Evolutionary conservation across 2,888 invertebrate genomes (phyloP), one percentile per base, ranked within the genome.

Genomic region (Pristionchus arcanus): DNA sequence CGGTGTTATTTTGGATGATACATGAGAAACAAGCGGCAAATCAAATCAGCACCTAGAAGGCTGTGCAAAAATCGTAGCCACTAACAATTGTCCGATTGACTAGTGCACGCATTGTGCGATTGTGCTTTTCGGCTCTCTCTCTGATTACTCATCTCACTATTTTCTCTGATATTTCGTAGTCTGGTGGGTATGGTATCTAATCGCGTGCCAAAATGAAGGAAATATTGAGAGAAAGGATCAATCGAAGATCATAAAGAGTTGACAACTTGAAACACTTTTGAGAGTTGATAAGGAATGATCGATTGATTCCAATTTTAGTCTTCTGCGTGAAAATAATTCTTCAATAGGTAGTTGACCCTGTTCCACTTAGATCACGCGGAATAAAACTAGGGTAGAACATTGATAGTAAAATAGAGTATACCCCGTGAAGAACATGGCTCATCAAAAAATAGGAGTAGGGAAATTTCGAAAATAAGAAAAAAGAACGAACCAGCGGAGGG

Each of bases 401-500:
- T 55, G 15, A 4, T 11, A 55, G 19, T 21, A 4, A 19, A 19
- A 21, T 1, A 19, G 55, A 13, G 55, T 21, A 16, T 19, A 55
- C 55, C 55, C 55, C 55, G 19, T 55, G 55, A 55, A 19, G 55
- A 11, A 21, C 16, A 3, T 16, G 16, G 16, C 19, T 19, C 13
- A 4, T 19, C 55, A 55, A 2, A 55, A 11, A 25, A 25, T 25
- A 25, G 21, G 25, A 25, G 3, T n/a, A 11, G n/a, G 63, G 63
- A 3, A 21, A 4, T 63, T 63, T 63, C n/a, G 55, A 21, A 55
- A 55, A 55, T 19, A 55, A 19, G 25, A 63, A 37, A 37, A 74
- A 25, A 2, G 53, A 28, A 28, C 34, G 0, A 0, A 89, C 89
- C 89, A 49, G 89, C 81, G 42, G 55, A 42, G 53, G 89, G 89